Evolutionary conservation across 1,140 invertebrate species (phyloP).

Genomic region (Halotydeus destructor): DNA sequence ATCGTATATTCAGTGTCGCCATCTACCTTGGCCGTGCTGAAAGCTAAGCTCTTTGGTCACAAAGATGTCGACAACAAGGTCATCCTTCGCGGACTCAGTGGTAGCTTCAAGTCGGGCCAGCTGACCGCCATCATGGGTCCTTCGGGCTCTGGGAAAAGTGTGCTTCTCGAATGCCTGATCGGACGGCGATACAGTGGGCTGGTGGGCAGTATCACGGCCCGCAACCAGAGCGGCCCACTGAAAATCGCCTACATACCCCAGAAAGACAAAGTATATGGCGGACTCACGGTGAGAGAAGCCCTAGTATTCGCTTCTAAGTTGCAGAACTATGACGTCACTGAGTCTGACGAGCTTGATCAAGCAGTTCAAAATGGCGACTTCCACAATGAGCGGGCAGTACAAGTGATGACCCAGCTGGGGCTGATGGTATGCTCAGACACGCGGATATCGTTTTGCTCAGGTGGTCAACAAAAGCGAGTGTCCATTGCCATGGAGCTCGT

Average conservation of each 20-base stretch:
- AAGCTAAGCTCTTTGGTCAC: no score
- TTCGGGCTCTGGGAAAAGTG: slow-evolving; percentile 38
- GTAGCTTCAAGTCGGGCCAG: slow-evolving; percentile 21
- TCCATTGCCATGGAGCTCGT: slow-evolving; percentile 11
- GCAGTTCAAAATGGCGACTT: no score
- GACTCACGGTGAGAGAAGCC: slow-evolving; percentile 66
- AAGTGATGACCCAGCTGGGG: slow-evolving; percentile 4
- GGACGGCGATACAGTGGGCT: slow-evolving; percentile 1
- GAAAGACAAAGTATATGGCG: slow-evolving; percentile 67
- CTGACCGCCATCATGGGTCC: slow-evolving; percentile 33
- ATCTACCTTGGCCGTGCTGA: no score
- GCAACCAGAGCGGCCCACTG: no score
- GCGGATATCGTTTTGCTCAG: not conserved
- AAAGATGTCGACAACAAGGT: no score
- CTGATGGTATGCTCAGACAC: slow-evolving; percentile 7
- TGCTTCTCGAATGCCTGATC: slow-evolving; percentile 23
- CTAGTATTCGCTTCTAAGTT: slow-evolving; percentile 82
- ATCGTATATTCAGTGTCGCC: no score
- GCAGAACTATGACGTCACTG: slow-evolving; percentile 39
- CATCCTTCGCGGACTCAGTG: slow-evolving; percentile 19
- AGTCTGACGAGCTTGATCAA: no score
- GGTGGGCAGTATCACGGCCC: slow-evolving; percentile 9
- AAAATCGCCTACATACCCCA: slow-evolving; percentile 30
- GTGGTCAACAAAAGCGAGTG: slow-evolving; percentile 11
- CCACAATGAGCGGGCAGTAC: no score